Conservation (phyloP, 2,113 vertebrate species). For the Microcebus tavaratra region DNA sequence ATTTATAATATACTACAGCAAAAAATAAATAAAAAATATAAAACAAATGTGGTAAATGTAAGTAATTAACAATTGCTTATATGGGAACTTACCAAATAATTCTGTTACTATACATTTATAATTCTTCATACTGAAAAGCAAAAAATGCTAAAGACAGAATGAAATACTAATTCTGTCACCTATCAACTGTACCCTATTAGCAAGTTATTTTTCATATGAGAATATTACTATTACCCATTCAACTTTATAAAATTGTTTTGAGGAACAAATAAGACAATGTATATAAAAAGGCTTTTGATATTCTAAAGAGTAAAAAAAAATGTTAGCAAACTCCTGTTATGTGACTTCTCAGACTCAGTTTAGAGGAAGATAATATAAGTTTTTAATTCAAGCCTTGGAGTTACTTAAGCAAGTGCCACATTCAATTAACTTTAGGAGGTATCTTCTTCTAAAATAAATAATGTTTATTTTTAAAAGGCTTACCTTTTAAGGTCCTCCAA, state of each 20-base stretch:
- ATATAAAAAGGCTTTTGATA: constrained; percentile 1
- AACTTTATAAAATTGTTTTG: constrained; percentile 10
- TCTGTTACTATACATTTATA: not conserved
- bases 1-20: not conserved
- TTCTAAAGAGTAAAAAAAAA: not conserved
- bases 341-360: not conserved
- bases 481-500: constrained; percentile 11
- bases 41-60: not conserved
- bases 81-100: not conserved
- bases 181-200: not conserved
- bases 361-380: not conserved
- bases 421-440: not conserved
- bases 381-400: not conserved
- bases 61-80: not conserved
- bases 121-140: not conserved
- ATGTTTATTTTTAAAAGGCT: not conserved
- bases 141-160: not conserved
- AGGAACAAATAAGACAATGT: not conserved
- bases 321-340: not conserved
- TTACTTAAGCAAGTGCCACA: not conserved
- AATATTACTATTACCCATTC: not conserved
- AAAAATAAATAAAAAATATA: not conserved
- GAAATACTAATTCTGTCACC: not conserved
- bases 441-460: not conserved
- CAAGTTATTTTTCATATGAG: constrained; percentile 40